Base-by-base conservation (phyloP, 2,888 invertebrate genomes). In the Hylaea fasciaria region DNA sequence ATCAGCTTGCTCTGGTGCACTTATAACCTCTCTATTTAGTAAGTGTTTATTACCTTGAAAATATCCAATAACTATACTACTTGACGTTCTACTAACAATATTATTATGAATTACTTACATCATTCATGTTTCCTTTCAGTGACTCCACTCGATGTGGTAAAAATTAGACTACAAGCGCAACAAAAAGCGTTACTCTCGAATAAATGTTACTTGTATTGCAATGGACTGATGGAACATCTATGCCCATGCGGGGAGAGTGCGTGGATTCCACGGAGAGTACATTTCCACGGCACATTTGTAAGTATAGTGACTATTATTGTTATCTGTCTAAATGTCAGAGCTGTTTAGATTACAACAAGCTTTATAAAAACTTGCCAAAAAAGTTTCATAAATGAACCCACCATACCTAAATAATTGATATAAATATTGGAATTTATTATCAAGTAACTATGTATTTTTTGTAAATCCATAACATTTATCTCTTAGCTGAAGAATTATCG, bases 71-170 rank as follows among this genome's bases (percentile, higher is more conserved):
- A 7, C 3, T 28, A 28, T 28, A 5, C 28, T 3, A 5, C 39
- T 2, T 37, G 1, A 12, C 11, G 37, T 37, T 37, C n/a, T 37
- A 12, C 2, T 37, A 12, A 12, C 12, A 12, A 37, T n/a, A 5
- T n/a, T n/a, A n/a, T n/a, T n/a, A n/a, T n/a, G n/a, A n/a, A n/a
- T n/a, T n/a, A 37, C 11, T 37, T 37, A 37, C 37, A 37, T 12
- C 37, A 37, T 37, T 13, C 10, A 28, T 32, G 29, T 13, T 60
- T 49, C 46, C 40, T 94, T 93, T 37, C 86, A 98, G 98, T 99
- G 92, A 99, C 99, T 0, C 99, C 99, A 0, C 91, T 99, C 70
- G 99, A 99, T 93, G 99, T 99, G n/a, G 97, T 99, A 0, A 99
- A 99, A 93, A 98, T 99, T 65, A 94, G 99, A 49, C 93, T 99